Evolutionary conservation across 2,797 vertebrate species (phyloP).

Genomic region (Halcyon leucocephala): DNA sequence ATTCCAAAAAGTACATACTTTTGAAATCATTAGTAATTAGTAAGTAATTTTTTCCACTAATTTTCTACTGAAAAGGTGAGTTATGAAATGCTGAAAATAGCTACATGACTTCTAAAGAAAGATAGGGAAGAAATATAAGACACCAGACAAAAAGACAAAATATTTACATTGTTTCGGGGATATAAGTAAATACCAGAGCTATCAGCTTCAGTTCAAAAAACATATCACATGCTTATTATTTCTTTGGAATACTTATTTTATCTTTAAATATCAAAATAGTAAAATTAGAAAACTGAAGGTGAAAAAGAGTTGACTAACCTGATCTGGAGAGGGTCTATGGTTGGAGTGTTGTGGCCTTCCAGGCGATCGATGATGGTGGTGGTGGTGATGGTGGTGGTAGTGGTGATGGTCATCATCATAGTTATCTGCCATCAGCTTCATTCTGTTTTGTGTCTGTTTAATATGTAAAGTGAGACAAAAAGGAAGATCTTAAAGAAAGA

Average conservation of each 20-base stretch:
- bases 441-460: constrained; percentile 92
- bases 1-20: background rate
- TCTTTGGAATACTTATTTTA: constrained; percentile 67
- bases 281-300: constrained; percentile 21
- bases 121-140: constrained; percentile 46
- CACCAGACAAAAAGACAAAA: constrained; percentile 59
- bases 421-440: constrained; percentile 95
- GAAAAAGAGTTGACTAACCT: constrained; percentile 82
- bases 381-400: constrained; percentile 88
- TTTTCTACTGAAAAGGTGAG: constrained; percentile 12
- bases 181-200: constrained; percentile 73
- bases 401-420: constrained; percentile 92
- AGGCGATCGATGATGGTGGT: constrained; percentile 87
- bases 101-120: constrained; percentile 22
- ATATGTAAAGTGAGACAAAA: constrained; percentile 39
- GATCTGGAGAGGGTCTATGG: constrained; percentile 91
- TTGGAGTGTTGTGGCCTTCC: constrained; percentile 86
- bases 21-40: background rate
- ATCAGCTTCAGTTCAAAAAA: constrained; percentile 69
- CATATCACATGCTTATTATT: constrained; percentile 58
- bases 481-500: background rate
- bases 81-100: background rate
- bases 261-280: constrained; percentile 46
- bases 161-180: constrained; percentile 66
- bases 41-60: constrained; percentile 8